Evolutionary conservation across 1,140 invertebrate species (phyloP).

Genomic region (Caenorhabditis latens): DNA sequence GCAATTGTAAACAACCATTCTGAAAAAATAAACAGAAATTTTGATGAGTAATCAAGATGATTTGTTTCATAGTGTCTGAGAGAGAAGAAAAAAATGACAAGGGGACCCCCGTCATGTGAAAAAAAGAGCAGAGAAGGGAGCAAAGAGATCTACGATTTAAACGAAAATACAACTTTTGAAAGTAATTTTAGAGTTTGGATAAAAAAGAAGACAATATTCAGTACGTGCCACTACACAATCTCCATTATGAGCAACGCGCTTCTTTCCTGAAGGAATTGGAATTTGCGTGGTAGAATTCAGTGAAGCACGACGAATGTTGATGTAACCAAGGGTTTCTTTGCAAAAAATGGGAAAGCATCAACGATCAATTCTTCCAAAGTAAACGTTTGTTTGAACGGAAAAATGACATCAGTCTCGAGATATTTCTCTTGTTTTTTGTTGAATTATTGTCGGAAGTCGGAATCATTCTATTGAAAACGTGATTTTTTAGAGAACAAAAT

Average conservation of each 20-base stretch:
- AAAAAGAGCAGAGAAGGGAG: background rate
- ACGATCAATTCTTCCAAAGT: background rate
- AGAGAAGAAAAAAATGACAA: background rate
- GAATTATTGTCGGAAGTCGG: too few species aligned
- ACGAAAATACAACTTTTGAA: background rate
- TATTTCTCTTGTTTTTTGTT: too few species aligned
- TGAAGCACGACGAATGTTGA: background rate
- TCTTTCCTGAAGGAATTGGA: too few species aligned
- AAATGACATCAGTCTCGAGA: background rate
- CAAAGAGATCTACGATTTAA: background rate
- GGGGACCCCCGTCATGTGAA: background rate
- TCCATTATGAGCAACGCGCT: too few species aligned
- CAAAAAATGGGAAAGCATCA: slow-evolving; percentile 12
- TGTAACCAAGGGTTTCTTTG: background rate
- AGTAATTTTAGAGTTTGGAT: too few species aligned
- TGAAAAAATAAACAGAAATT: background rate
- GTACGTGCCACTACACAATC: too few species aligned
- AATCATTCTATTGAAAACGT: too few species aligned
- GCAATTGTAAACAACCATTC: slow-evolving; percentile 35
- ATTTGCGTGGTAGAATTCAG: background rate
- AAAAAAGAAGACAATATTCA: too few species aligned
- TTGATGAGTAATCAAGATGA: background rate
- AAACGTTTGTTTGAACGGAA: background rate
- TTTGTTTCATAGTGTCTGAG: background rate
- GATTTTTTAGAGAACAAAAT: too few species aligned